These are phyloP conservation scores for Tachysurus fulvidraco DNA, from an alignment of 2,113 vertebrate species.

Conservation along the genomic window DNA sequence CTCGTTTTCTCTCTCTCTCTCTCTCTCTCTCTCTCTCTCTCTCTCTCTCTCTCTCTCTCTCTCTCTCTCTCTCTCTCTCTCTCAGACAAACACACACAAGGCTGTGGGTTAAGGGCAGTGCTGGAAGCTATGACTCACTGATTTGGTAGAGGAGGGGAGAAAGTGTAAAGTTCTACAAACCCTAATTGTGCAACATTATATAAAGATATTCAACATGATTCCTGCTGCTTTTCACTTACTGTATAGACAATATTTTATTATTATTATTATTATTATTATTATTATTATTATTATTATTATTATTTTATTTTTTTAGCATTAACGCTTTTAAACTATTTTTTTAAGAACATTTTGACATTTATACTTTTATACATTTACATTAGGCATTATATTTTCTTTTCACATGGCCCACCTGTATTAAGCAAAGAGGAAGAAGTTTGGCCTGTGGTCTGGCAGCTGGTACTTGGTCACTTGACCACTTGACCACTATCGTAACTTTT, in stretches of 20 bases:
- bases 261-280: background rate
- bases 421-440: background rate
- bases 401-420: background rate
- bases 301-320: background rate
- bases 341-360: background rate
- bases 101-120: background rate
- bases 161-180: constrained; percentile 2
- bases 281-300: background rate
- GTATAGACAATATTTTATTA: background rate
- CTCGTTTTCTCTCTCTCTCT: background rate
- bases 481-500: background rate
- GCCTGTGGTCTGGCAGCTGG: too few species aligned
- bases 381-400: background rate
- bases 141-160: background rate
- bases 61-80: background rate
- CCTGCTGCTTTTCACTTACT: background rate
- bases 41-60: background rate
- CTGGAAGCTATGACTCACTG: constrained; percentile 45
- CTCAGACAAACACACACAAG: background rate
- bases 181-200: background rate
- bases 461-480: background rate
- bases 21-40: background rate
- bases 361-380: background rate
- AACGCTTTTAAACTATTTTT: background rate
- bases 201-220: background rate